These are phyloP conservation scores for Agelas oroides DNA, from an alignment of 37 sponge, comb jelly and placozoan species.

Conservation along the genomic window DNA sequence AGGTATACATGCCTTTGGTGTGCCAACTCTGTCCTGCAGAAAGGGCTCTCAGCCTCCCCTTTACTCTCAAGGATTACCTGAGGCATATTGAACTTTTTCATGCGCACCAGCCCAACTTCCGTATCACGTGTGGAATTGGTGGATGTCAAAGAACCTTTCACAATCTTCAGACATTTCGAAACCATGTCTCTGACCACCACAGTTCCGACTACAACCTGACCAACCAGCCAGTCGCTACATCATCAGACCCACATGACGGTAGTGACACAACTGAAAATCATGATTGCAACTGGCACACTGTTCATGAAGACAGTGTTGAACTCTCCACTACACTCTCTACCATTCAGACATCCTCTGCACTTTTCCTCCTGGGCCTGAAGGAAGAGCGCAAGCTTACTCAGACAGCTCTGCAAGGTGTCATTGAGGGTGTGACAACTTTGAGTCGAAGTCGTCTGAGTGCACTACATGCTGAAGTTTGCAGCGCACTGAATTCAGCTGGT, in stretches of 20 bases:
- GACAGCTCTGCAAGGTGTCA: too few relatives aligned
- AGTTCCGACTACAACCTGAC: neutral
- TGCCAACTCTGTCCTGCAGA: too few relatives aligned
- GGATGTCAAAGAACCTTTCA: slow-evolving; percentile 27
- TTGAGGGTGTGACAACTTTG: too few relatives aligned
- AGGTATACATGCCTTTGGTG: too few relatives aligned
- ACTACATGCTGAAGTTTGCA: too few relatives aligned
- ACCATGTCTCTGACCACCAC: slow-evolving; percentile 35
- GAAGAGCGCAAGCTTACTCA: neutral
- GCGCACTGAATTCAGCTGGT: too few relatives aligned
- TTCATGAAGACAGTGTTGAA: neutral
- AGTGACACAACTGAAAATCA: too few relatives aligned
- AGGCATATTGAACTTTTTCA: slow-evolving; percentile 17
- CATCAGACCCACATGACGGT: neutral
- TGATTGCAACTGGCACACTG: too few relatives aligned
- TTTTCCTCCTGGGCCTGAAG: slow-evolving; percentile 20
- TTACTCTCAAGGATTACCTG: too few relatives aligned
- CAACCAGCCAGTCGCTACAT: neutral
- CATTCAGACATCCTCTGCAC: neutral
- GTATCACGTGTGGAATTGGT: slow-evolving; percentile 32
- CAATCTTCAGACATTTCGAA: slow-evolving; percentile 19
- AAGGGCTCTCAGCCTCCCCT: too few relatives aligned
- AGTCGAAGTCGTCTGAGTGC: too few relatives aligned
- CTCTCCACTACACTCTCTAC: neutral
- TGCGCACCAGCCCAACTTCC: slow-evolving; percentile 12